Conservation (phyloP, 2,888 invertebrate species). For the Chironomus tentans region DNA sequence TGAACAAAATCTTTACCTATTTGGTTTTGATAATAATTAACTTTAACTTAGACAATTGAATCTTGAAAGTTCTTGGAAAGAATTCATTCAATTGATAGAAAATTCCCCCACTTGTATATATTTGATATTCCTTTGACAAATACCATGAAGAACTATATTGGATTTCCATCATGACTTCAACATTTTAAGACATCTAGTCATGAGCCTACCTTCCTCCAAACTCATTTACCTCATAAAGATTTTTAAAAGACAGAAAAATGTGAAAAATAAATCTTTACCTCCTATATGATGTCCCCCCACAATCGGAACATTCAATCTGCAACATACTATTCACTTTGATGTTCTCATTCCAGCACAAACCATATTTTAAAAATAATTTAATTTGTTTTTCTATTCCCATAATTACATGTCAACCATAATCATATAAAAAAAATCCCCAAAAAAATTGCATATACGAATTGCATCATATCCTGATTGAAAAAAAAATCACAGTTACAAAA, state of each 20-base stretch:
- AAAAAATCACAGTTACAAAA: constrained; percentile 75
- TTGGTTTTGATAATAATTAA: neutral
- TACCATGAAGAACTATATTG: neutral
- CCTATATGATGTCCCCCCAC: too few species aligned
- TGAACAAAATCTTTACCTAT: neutral
- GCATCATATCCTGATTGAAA: constrained; percentile 33
- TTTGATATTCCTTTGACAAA: too few species aligned
- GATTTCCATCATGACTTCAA: neutral
- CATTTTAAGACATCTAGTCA: neutral
- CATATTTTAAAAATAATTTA: too few species aligned
- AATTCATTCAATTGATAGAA: neutral
- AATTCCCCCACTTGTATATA: neutral
- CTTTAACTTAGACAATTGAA: neutral
- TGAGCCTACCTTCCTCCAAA: neutral
- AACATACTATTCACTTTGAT: too few species aligned
- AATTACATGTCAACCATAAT: too few species aligned
- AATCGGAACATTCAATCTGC: too few species aligned
- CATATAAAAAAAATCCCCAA: neutral
- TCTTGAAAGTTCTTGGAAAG: neutral
- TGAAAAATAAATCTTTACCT: too few species aligned
- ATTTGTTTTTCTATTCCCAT: too few species aligned
- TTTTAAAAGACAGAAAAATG: neutral
- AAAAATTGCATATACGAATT: neutral
- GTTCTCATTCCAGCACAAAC: too few species aligned
- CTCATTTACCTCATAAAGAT: neutral